Evolutionary conservation across 2,113 vertebrate species (phyloP).

Genomic region (Phainopepla nitens): DNA sequence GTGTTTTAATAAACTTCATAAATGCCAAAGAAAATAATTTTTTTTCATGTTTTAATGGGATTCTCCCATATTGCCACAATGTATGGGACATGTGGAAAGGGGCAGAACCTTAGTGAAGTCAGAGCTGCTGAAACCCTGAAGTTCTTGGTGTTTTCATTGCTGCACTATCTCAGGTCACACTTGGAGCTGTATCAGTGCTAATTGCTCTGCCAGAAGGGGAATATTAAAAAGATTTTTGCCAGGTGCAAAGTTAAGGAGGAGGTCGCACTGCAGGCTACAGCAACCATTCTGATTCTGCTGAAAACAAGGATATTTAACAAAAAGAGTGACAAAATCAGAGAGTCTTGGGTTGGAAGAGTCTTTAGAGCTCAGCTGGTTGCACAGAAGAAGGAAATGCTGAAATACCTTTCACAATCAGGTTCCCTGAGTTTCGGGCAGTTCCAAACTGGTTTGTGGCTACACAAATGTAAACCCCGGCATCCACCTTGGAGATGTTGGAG

Average conservation of each 20-base stretch:
- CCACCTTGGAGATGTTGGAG: slow-evolving; percentile 74
- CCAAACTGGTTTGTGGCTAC: slow-evolving; percentile 84
- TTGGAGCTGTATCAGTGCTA: not conserved
- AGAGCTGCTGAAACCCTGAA: not conserved
- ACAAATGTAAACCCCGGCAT: slow-evolving; percentile 81
- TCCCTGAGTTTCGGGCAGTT: slow-evolving; percentile 75
- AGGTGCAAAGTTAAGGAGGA: not conserved
- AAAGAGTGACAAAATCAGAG: not conserved
- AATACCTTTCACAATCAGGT: slow-evolving; percentile 85
- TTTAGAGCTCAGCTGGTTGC: rapidly evolving
- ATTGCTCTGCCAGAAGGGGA: not conserved
- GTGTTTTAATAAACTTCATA: slow-evolving; percentile 74
- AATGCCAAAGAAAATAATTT: slow-evolving; percentile 52
- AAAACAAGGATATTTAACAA: slow-evolving; percentile 7
- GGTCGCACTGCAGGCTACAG: not conserved
- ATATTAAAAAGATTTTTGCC: not conserved
- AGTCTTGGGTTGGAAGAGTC: not conserved
- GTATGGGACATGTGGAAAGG: not conserved
- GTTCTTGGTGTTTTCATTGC: not conserved
- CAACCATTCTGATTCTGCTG: not conserved
- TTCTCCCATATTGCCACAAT: not conserved
- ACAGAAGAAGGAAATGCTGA: not conserved
- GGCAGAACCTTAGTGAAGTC: not conserved
- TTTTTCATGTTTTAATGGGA: not conserved
- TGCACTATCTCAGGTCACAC: not conserved